Conservation (phyloP, 2,113 vertebrate species). For the Alligator sinensis region DNA sequence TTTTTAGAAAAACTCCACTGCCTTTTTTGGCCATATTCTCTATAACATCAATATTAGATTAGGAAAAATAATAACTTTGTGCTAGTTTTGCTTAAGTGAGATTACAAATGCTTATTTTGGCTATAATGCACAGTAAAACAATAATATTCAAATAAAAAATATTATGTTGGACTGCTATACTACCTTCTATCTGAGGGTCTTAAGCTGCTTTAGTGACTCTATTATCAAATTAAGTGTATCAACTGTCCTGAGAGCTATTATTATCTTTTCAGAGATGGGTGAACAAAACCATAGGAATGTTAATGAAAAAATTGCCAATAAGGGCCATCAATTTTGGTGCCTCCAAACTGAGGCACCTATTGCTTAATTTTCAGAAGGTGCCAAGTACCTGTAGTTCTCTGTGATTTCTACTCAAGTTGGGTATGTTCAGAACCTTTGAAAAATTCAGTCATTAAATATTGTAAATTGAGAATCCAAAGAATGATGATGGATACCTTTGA, state of each 20-base stretch:
- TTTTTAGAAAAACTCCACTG: slow-evolving; percentile 10
- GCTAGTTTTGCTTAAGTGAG: neutral
- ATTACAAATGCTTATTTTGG: neutral
- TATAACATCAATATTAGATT: slow-evolving; percentile 24
- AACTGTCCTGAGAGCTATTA: neutral
- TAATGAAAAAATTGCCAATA: neutral
- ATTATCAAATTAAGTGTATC: neutral
- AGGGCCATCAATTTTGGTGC: neutral
- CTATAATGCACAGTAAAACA: neutral
- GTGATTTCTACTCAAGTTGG: neutral
- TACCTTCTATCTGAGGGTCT: neutral
- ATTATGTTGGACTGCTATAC: neutral
- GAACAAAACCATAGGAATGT: neutral
- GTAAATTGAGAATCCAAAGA: neutral
- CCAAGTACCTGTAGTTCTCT: neutral
- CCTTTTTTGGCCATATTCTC: slow-evolving; percentile 12
- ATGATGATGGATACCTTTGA: neutral
- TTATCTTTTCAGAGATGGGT: neutral
- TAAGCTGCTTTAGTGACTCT: neutral
- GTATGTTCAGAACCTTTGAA: neutral
- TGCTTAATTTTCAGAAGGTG: neutral
- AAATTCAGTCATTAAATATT: neutral
- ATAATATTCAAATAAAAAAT: neutral
- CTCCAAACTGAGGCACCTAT: neutral
- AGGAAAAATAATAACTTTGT: slow-evolving; percentile 24